Conservation (phyloP, 2,797 vertebrate species). For the Diglossa cyanea region DNA sequence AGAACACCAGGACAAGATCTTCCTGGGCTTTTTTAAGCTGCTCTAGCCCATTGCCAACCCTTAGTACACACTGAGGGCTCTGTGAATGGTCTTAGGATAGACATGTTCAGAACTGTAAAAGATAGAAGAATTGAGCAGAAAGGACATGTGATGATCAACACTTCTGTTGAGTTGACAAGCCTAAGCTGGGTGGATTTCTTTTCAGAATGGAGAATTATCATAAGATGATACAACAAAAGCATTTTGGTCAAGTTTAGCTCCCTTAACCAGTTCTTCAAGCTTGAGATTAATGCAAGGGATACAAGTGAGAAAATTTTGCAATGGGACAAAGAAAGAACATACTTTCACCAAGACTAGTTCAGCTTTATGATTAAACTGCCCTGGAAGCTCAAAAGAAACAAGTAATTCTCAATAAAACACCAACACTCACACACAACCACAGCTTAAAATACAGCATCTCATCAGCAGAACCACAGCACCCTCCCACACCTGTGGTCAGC, state of each 20-base stretch:
- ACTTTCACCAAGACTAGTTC: background rate
- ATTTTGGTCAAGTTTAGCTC: background rate
- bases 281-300: background rate
- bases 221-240: background rate
- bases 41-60: background rate
- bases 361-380: background rate
- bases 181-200: background rate
- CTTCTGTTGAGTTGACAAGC: background rate
- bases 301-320: background rate
- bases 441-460: background rate
- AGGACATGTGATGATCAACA: background rate
- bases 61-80: background rate
- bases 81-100: accelerated
- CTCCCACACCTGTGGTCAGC: background rate
- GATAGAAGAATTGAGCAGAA: accelerated
- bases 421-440: background rate
- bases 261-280: background rate
- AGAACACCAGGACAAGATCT: background rate
- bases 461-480: background rate
- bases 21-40: background rate
- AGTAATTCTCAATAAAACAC: background rate
- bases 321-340: background rate
- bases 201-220: background rate
- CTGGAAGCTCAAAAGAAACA: background rate
- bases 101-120: background rate